Evolutionary conservation across 2,888 invertebrate genomes (phyloP).

Genomic region (Tachina fera): DNA sequence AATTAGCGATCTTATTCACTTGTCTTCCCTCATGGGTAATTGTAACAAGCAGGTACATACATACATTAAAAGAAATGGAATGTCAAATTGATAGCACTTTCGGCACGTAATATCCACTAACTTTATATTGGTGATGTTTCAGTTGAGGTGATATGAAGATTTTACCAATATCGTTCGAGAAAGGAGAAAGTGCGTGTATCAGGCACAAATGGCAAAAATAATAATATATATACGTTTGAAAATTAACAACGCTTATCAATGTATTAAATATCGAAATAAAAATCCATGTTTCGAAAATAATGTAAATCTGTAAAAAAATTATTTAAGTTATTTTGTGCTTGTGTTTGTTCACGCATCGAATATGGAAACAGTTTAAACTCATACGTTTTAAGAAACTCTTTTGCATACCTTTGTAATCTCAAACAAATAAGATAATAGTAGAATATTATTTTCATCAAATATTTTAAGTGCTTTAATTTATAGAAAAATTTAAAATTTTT

Average conservation of each 20-base stretch:
- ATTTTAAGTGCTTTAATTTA: not conserved
- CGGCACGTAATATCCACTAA: constrained; percentile 6
- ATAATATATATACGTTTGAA: constrained; percentile 3
- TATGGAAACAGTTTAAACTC: not conserved
- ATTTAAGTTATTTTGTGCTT: not conserved
- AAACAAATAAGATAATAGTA: not conserved
- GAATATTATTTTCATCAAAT: not conserved
- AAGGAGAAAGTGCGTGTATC: constrained; percentile 17
- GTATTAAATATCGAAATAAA: not conserved
- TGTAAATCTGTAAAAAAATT: constrained; percentile 10
- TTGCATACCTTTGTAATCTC: constrained; percentile 32
- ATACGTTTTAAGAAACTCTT: not conserved
- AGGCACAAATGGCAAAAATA: constrained; percentile 56
- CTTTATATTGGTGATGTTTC: not conserved
- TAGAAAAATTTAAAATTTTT: constrained; percentile 1
- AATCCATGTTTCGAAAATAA: not conserved
- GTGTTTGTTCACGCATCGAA: constrained; percentile 3
- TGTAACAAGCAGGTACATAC: not conserved
- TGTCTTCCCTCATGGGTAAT: constrained; percentile 9
- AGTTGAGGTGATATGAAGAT: not conserved
- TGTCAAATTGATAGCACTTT: constrained; percentile 37
- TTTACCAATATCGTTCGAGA: not conserved
- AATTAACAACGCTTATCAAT: not conserved
- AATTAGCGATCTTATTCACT: not conserved
- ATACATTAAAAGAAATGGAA: constrained; percentile 42